Conservation (phyloP, 92 coral and sea anemone genomes). For the Phenganax subtilis region DNA sequence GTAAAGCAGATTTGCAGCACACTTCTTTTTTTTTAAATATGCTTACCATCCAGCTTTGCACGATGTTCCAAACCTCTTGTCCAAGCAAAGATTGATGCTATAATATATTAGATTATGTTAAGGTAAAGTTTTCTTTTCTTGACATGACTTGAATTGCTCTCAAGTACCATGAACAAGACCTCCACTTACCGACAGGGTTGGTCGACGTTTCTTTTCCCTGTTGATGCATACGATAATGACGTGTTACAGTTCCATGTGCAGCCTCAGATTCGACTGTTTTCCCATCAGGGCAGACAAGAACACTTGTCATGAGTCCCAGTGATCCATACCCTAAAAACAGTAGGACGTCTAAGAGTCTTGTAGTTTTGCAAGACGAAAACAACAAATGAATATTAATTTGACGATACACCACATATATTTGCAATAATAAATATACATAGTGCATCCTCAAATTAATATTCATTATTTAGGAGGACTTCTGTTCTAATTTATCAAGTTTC, state of each 20-base stretch:
- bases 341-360: too few relatives aligned
- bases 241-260: slow-evolving; percentile 97
- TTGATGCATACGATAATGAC: slow-evolving; percentile 94
- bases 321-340: slow-evolving; percentile 79
- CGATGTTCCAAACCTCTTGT: slow-evolving; percentile 89
- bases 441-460: too few relatives aligned
- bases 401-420: too few relatives aligned
- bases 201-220: slow-evolving; percentile 95
- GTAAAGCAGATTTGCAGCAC: too few relatives aligned
- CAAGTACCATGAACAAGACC: background rate
- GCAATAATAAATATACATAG: too few relatives aligned
- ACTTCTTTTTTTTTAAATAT: too few relatives aligned
- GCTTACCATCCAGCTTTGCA: slow-evolving; percentile 92
- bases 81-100: slow-evolving; percentile 99
- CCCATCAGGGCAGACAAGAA: slow-evolving; percentile 97
- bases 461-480: too few relatives aligned
- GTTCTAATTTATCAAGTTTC: background rate
- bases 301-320: slow-evolving; percentile 99
- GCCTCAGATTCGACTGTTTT: slow-evolving; percentile 95
- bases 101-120: background rate
- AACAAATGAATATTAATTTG: too few relatives aligned
- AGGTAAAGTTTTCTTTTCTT: background rate
- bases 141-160: background rate
- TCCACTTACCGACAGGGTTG: slow-evolving; percentile 86
- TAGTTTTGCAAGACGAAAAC: too few relatives aligned